Percentiles rank a stretch among this genome's conserved stretches.
phyloP scores from a whole-genome alignment of 1,140 invertebrate species.

The Hypothenemus hampei region DNA sequence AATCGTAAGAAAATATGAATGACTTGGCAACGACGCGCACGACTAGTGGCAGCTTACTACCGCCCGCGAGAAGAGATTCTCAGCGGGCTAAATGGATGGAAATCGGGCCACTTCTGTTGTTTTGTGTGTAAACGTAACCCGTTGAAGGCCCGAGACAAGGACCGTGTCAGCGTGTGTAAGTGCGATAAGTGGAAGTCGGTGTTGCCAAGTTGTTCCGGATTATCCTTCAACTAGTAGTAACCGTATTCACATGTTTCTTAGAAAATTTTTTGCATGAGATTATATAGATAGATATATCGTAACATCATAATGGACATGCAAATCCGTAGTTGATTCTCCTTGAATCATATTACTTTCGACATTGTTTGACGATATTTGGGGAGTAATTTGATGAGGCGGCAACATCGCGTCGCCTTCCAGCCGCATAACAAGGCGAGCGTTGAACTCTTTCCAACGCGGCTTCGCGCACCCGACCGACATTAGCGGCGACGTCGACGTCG shows the following conservation, averaged over 20 bases:
- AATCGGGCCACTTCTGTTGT: conserved; percentile 32
- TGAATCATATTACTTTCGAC: too few relatives aligned
- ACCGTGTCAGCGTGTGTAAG: conserved; percentile 22
- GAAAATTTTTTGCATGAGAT: too few relatives aligned
- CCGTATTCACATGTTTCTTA: too few relatives aligned
- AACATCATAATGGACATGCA: too few relatives aligned
- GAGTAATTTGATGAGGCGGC: conserved; percentile 1
- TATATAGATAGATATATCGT: too few relatives aligned
- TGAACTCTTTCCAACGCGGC: conserved; percentile 13
- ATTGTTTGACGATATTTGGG: too few relatives aligned
- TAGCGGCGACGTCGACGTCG: conserved; percentile 18
- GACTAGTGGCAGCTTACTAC: background rate
- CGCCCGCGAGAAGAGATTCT: conserved; percentile 20
- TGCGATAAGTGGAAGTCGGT: conserved; percentile 17
- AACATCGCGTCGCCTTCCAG: conserved; percentile 16
- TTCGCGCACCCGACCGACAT: conserved; percentile 25
- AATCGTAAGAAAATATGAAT: background rate
- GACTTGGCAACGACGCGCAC: conserved; percentile 3
- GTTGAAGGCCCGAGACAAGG: conserved; percentile 27
- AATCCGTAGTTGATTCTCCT: too few relatives aligned
- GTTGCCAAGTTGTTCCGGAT: too few relatives aligned
- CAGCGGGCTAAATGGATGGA: conserved; percentile 22
- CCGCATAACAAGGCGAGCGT: conserved; percentile 22
- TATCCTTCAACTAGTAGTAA: too few relatives aligned
- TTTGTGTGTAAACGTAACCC: conserved; percentile 27